These are phyloP conservation scores for Coptodon bakossiorum DNA, from an alignment of 2,113 vertebrate genomes.

Conservation along the genomic window DNA sequence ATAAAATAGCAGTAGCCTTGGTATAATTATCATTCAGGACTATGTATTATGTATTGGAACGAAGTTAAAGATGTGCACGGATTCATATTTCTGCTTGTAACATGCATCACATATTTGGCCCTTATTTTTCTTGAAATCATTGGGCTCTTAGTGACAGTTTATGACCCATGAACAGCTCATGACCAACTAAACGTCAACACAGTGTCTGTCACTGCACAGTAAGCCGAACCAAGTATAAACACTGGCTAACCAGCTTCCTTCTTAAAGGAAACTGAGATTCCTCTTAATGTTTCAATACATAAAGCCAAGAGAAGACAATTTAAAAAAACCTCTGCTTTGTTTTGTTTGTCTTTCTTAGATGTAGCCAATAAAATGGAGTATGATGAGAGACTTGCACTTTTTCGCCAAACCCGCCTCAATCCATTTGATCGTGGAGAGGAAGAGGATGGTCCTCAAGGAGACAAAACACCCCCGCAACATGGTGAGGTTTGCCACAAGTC, in stretches of 20 bases:
- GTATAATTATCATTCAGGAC: background rate
- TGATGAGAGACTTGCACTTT: conserved; percentile 85
- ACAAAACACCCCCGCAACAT: conserved; percentile 48
- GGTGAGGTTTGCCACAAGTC: conserved; percentile 60
- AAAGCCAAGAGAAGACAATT: background rate
- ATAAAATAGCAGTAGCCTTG: background rate
- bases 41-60: background rate
- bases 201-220: background rate
- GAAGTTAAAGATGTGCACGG: background rate
- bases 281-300: background rate
- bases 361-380: conserved; percentile 83
- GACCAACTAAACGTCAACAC: background rate
- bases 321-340: background rate
- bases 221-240: background rate
- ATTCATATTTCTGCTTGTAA: background rate
- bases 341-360: conserved; percentile 48
- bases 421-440: conserved; percentile 87
- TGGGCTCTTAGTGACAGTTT: background rate
- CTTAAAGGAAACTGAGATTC: background rate
- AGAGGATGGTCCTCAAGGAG: conserved; percentile 36
- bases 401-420: conserved; percentile 93
- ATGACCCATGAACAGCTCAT: background rate
- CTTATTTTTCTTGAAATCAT: background rate
- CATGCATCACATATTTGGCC: background rate
- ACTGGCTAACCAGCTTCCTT: background rate